phyloP scores from a whole-genome alignment of 2,888 invertebrate genomes.

The Hanleya hanleyi region DNA sequence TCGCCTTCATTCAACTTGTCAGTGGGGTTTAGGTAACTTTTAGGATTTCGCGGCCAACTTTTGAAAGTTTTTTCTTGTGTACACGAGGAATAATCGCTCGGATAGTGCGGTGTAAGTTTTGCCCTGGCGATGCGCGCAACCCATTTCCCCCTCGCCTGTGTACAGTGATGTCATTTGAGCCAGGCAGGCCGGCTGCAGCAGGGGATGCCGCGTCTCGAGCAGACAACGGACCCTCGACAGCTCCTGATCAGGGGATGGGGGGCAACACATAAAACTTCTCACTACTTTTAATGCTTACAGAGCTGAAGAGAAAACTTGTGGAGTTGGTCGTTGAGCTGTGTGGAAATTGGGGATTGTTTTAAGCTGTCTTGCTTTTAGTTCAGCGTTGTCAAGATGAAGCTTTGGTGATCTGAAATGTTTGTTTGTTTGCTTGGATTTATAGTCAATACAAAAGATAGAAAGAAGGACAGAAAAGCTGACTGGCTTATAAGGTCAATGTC shows the following conservation, averaged over 20 bases:
- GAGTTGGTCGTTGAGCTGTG: too few species aligned
- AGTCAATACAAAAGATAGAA: not conserved
- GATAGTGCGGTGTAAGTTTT: too few species aligned
- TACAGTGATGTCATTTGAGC: not conserved
- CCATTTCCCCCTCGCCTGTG: not conserved
- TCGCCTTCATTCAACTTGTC: conserved; percentile 5
- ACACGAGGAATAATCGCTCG: conserved; percentile 51
- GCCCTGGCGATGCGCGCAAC: not conserved
- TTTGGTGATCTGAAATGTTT: not conserved
- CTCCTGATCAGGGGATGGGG: not conserved
- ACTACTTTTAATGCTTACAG: not conserved
- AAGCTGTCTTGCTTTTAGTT: too few species aligned
- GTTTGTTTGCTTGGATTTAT: not conserved
- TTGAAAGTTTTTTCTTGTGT: conserved; percentile 24
- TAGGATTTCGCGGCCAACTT: not conserved
- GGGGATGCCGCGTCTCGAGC: not conserved
- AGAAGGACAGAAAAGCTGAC: too few species aligned
- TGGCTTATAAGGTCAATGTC: too few species aligned
- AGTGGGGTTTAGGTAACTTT: conserved; percentile 8
- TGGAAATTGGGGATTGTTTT: too few species aligned
- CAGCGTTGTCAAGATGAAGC: too few species aligned
- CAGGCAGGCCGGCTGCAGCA: not conserved
- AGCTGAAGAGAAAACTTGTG: too few species aligned
- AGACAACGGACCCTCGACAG: not conserved
- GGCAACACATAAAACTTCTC: not conserved